Evolutionary conservation across 2,113 vertebrate species (phyloP).

Genomic region (Acanthisitta chloris): DNA sequence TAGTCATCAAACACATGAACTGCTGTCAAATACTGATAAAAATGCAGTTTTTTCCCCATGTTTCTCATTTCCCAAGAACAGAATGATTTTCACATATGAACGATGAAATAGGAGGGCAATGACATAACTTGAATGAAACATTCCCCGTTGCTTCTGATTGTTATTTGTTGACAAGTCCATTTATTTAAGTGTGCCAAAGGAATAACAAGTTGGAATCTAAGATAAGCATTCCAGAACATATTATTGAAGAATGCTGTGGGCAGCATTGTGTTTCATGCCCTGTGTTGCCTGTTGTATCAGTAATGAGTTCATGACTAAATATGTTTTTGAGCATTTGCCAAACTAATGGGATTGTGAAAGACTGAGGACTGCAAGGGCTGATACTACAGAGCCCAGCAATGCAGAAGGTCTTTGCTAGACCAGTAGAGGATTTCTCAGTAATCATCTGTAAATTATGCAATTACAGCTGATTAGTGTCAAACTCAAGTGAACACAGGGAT

Average conservation of each 20-base stretch:
- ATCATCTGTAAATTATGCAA: slow-evolving; percentile 53
- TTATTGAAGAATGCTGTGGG: slow-evolving; percentile 61
- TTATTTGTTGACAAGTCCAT: slow-evolving; percentile 67
- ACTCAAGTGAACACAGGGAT: background rate
- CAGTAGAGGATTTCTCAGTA: slow-evolving; percentile 19
- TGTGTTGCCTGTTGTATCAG: slow-evolving; percentile 64
- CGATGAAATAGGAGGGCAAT: background rate
- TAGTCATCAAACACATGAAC: background rate
- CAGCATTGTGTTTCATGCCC: slow-evolving; percentile 60
- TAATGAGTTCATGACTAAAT: slow-evolving; percentile 73
- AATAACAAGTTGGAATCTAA: slow-evolving; percentile 59
- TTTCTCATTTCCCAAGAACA: background rate
- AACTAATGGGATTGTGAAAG: slow-evolving; percentile 58
- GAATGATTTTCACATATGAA: background rate
- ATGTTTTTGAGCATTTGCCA: slow-evolving; percentile 51
- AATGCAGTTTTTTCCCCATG: background rate
- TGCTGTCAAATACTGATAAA: background rate
- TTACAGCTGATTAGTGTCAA: slow-evolving; percentile 57
- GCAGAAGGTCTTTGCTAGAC: background rate
- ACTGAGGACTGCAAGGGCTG: background rate
- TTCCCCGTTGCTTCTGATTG: slow-evolving; percentile 1
- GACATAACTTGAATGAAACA: slow-evolving; percentile 14
- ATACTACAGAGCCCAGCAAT: slow-evolving; percentile 26
- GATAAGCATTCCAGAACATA: slow-evolving; percentile 71
- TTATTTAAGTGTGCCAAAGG: slow-evolving; percentile 44